Conservation (phyloP, 2,113 vertebrate species). For the Labrus mixtus region DNA sequence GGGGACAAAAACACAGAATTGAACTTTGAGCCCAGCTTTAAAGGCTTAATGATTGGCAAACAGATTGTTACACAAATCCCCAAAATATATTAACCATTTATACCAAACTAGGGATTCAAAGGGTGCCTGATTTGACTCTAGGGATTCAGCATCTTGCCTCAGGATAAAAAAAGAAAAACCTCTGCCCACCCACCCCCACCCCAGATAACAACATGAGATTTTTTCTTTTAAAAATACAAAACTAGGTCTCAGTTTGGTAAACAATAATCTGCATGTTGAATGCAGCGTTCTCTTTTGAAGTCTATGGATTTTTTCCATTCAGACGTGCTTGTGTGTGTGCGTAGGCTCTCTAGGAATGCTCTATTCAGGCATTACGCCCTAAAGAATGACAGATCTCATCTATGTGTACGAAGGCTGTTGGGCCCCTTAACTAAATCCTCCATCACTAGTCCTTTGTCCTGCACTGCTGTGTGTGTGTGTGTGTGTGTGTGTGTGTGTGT, state of each 20-base stretch:
- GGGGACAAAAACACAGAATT: slow-evolving; percentile 20
- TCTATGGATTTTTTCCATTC: neutral
- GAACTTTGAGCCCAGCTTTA: slow-evolving; percentile 18
- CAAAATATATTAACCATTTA: slow-evolving; percentile 28
- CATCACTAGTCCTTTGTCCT: slow-evolving; percentile 67
- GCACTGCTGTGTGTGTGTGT: slow-evolving; percentile 9
- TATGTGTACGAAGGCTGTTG: slow-evolving; percentile 31
- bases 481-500: slow-evolving; percentile 14
- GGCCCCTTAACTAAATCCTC: slow-evolving; percentile 57
- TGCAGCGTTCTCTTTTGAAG: neutral
- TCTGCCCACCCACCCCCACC: too few relatives aligned
- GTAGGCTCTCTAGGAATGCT: slow-evolving; percentile 62
- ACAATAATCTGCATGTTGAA: neutral
- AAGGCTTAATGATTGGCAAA: slow-evolving; percentile 45
- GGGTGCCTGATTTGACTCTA: neutral
- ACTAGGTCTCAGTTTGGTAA: neutral
- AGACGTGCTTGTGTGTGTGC: slow-evolving; percentile 24
- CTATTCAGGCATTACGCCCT: slow-evolving; percentile 50
- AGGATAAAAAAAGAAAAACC: neutral
- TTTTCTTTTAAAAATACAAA: neutral
- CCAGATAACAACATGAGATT: too few relatives aligned
- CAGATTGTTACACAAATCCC: slow-evolving; percentile 34
- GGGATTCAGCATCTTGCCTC: neutral
- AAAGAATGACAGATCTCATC: slow-evolving; percentile 70
- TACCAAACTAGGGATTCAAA: slow-evolving; percentile 3